A percentile compares a stretch with the other conserved stretches of the same genome.
These are phyloP conservation scores for Rhorus exstirpatorius DNA, from an alignment of 2,888 invertebrate species.

Conservation along the genomic window DNA sequence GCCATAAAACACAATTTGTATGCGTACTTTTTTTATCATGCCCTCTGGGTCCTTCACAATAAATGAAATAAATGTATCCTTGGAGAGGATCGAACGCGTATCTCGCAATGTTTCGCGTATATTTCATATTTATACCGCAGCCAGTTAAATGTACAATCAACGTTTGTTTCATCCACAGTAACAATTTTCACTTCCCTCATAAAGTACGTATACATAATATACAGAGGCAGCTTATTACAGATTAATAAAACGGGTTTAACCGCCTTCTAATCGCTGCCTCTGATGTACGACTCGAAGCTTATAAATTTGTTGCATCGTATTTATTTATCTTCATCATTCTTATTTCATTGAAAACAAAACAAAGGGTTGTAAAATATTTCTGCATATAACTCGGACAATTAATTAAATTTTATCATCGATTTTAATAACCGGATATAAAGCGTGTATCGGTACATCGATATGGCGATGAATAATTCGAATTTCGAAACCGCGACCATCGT, in stretches of 20 bases:
- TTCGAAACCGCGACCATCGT: background rate
- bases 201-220: background rate
- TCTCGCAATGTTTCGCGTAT: background rate
- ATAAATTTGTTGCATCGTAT: constrained; percentile 18
- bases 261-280: constrained; percentile 23
- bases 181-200: background rate
- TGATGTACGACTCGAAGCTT: background rate
- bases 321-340: background rate
- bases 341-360: background rate
- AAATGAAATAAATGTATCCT: background rate
- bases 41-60: background rate
- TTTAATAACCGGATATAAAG: background rate
- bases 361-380: background rate
- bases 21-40: too few species aligned
- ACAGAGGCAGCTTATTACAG: background rate
- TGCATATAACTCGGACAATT: background rate
- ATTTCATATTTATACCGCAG: background rate
- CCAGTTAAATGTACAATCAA: constrained; percentile 6
- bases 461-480: constrained; percentile 8
- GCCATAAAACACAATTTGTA: too few species aligned
- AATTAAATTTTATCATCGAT: constrained; percentile 11
- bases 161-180: constrained; percentile 7
- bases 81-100: background rate
- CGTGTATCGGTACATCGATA: background rate
- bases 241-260: constrained; percentile 48